These are phyloP conservation scores for Coenobita brevimanus DNA, from an alignment of 1,140 invertebrate genomes.

Conservation along the genomic window DNA sequence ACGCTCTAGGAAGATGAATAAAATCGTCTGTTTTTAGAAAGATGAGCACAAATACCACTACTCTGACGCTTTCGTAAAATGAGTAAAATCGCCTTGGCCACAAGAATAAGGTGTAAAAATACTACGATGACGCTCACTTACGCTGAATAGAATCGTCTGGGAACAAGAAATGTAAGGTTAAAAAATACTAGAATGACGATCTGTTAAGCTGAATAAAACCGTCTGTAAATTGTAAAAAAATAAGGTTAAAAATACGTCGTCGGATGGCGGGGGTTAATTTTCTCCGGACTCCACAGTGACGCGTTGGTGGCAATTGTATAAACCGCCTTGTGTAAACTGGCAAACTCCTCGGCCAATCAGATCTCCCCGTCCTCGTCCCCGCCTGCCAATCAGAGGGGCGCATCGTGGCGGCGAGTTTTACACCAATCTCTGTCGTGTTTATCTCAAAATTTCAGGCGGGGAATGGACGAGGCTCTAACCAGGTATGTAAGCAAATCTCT, in stretches of 20 bases:
- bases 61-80: too few species aligned
- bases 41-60: too few species aligned
- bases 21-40: too few species aligned
- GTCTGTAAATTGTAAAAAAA: too few species aligned
- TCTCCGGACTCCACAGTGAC: neutral
- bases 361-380: neutral
- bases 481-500: neutral
- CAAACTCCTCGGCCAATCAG: constrained; percentile 13
- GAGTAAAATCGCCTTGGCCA: too few species aligned
- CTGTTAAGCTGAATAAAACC: too few species aligned
- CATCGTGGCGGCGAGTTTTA: constrained; percentile 29
- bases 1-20: too few species aligned
- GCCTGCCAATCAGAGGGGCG: constrained; percentile 22
- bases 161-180: too few species aligned
- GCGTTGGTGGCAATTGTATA: constrained; percentile 19
- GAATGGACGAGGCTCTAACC: neutral
- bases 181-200: too few species aligned
- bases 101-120: too few species aligned
- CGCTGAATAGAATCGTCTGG: too few species aligned
- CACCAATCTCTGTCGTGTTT: constrained; percentile 41
- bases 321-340: constrained; percentile 21
- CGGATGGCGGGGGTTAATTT: constrained; percentile 14
- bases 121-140: too few species aligned
- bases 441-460: constrained; percentile 6
- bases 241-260: constrained; percentile 21